Percentiles rank a stretch among this genome's conserved stretches.
phyloP scores from a whole-genome alignment of 2,888 invertebrate genomes.

The Drosophila recens region DNA sequence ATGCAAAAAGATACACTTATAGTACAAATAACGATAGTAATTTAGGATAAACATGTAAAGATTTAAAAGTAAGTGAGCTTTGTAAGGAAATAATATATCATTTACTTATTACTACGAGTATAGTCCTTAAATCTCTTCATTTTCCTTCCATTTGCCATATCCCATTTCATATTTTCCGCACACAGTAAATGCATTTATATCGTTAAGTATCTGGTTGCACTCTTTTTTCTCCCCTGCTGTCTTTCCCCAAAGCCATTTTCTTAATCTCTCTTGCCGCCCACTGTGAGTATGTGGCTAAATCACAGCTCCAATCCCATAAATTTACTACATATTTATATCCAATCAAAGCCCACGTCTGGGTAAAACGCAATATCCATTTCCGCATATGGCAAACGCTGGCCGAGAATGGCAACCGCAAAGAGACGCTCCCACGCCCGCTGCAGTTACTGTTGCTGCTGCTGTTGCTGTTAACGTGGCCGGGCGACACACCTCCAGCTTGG shows the following conservation, averaged over 20 bases:
- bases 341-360: constrained; percentile 54
- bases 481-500: constrained; percentile 47
- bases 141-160: background rate
- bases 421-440: constrained; percentile 29
- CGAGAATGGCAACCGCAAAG: constrained; percentile 57
- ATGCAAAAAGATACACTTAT: background rate
- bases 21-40: background rate
- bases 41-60: background rate
- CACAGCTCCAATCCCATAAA: constrained; percentile 20
- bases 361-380: constrained; percentile 52
- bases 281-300: constrained; percentile 34
- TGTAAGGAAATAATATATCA: background rate
- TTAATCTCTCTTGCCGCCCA: constrained; percentile 36
- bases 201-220: background rate
- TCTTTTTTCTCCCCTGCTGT: background rate
- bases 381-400: constrained; percentile 61
- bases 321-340: constrained; percentile 20
- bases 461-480: constrained; percentile 1
- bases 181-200: constrained; percentile 1
- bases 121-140: background rate
- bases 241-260: constrained; percentile 25
- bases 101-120: background rate
- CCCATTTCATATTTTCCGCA: constrained; percentile 1
- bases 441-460: constrained; percentile 42
- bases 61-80: background rate